A percentile compares a stretch with the other conserved stretches of the same genome.
phyloP scores from a whole-genome alignment of 2,113 vertebrate species.

The Pelobates fuscus region DNA sequence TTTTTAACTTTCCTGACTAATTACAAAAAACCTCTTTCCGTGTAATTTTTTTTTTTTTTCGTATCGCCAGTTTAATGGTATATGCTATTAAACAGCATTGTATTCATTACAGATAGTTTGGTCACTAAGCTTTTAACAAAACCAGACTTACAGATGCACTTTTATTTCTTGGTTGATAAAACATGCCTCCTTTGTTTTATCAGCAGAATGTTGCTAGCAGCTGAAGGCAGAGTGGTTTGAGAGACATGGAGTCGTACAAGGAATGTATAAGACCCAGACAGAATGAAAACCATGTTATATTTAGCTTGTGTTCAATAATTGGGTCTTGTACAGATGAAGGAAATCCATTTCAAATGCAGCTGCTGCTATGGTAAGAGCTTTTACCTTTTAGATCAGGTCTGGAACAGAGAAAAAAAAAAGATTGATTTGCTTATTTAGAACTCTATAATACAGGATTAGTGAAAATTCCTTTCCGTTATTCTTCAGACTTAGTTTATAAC shows the following conservation, averaged over 20 bases:
- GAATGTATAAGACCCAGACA: conserved; percentile 50
- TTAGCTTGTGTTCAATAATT: conserved; percentile 66
- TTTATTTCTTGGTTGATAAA: not conserved
- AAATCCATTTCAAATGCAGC: conserved; percentile 64
- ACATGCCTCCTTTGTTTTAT: conserved; percentile 14
- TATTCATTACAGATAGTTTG: conserved; percentile 1
- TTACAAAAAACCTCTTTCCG: too few relatives aligned
- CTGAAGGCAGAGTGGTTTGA: not conserved
- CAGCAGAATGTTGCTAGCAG: not conserved
- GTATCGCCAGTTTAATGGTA: not conserved
- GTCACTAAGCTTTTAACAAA: conserved; percentile 1
- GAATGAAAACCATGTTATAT: conserved; percentile 62
- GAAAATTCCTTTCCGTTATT: conserved; percentile 56
- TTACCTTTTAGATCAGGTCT: conserved; percentile 76
- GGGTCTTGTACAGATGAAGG: conserved; percentile 65
- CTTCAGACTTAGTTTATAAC: conserved; percentile 58
- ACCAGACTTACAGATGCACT: not conserved
- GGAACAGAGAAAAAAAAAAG: conserved; percentile 61
- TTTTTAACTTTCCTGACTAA: too few relatives aligned
- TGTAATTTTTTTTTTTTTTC: not conserved
- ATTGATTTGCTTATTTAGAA: conserved; percentile 70
- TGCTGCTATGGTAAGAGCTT: conserved; percentile 65
- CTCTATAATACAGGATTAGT: conserved; percentile 66
- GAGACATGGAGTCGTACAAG: not conserved
- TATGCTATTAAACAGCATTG: too few relatives aligned